Conservation (phyloP, 2,888 invertebrate species). For the Eueremaeus valkanovi region DNA sequence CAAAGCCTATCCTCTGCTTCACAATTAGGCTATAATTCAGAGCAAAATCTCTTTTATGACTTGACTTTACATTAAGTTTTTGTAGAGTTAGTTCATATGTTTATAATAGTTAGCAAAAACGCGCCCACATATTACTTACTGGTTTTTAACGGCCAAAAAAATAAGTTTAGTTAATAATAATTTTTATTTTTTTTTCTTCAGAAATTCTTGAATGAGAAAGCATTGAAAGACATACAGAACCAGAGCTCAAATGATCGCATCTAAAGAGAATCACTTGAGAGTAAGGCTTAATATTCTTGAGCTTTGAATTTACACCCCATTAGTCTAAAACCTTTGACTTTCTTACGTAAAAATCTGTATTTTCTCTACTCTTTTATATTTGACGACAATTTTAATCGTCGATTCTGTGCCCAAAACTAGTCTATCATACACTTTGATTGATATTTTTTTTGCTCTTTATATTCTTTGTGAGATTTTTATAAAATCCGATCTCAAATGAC, state of each 20-base stretch:
- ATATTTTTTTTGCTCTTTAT: not conserved
- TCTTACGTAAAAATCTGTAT: not conserved
- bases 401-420: not conserved
- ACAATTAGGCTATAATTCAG: not conserved
- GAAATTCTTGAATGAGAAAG: not conserved
- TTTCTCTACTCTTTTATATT: not conserved
- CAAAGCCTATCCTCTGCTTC: not conserved
- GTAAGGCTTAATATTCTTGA: not conserved
- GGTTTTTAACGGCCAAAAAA: not conserved
- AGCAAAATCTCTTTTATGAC: not conserved
- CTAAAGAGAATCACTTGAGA: not conserved
- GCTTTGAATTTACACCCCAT: slow-evolving; percentile 19
- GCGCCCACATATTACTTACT: not conserved
- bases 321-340: not conserved
- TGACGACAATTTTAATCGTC: not conserved
- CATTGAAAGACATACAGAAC: not conserved
- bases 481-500: not conserved
- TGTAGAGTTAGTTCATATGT: not conserved
- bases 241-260: not conserved
- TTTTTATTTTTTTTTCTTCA: not conserved
- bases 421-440: not conserved
- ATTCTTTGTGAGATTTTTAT: not conserved
- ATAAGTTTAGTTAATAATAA: not conserved
- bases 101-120: not conserved
- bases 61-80: not conserved